phyloP scores from a whole-genome alignment of 2,888 invertebrate genomes.

The Apeira syringaria region DNA sequence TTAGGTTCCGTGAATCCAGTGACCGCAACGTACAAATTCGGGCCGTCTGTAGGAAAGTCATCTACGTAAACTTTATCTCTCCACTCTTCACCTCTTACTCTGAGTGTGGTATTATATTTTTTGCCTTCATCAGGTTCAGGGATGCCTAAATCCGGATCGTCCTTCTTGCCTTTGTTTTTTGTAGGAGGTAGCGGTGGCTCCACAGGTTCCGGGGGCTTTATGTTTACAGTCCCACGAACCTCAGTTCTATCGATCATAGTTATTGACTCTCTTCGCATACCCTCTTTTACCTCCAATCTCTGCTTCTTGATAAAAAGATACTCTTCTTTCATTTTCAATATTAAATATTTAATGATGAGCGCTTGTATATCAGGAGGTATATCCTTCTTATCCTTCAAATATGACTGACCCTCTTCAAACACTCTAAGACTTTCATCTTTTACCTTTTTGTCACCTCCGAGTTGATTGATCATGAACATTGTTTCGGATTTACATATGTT shows the following conservation, averaged over 20 bases:
- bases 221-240: conserved; percentile 57
- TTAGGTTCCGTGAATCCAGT: conserved; percentile 74
- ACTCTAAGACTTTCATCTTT: conserved; percentile 66
- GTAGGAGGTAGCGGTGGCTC: conserved; percentile 33
- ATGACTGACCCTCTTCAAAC: conserved; percentile 70
- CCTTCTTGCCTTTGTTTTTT: conserved; percentile 53
- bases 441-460: conserved; percentile 69
- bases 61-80: conserved; percentile 78
- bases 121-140: conserved; percentile 55
- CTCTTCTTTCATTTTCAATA: conserved; percentile 73
- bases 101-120: conserved; percentile 73
- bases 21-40: conserved; percentile 78
- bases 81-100: conserved; percentile 82
- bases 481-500: conserved; percentile 76
- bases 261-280: conserved; percentile 60
- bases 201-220: conserved; percentile 37
- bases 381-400: conserved; percentile 64
- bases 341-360: conserved; percentile 68
- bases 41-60: conserved; percentile 79
- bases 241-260: conserved; percentile 64
- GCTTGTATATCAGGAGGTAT: conserved; percentile 69
- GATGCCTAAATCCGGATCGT: conserved; percentile 31
- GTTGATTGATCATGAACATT: conserved; percentile 74
- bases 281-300: conserved; percentile 61
- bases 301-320: conserved; percentile 67